Percentiles rank a stretch among this genome's conserved stretches.
Conservation (phyloP, 2,113 vertebrate species). For the Seriola dumerili region DNA sequence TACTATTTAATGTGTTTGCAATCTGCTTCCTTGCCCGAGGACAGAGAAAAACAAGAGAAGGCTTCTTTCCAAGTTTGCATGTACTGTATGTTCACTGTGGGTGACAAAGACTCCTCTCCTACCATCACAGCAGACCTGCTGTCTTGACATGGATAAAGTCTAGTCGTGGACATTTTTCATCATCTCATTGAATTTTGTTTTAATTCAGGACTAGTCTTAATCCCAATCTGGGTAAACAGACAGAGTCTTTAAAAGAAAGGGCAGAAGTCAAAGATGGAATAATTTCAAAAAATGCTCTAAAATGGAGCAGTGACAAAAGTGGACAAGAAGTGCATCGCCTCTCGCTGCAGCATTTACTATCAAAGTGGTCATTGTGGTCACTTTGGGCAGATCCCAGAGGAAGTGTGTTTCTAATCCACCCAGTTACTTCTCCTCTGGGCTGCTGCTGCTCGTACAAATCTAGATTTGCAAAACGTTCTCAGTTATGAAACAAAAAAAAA, state of each 20-base stretch:
- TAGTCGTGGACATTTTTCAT: slow-evolving; percentile 12
- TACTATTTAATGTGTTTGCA: slow-evolving; percentile 74
- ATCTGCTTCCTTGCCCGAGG: slow-evolving; percentile 75
- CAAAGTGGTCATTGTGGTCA: slow-evolving; percentile 42
- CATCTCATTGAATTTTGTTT: slow-evolving; percentile 4
- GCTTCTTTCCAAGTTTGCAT: slow-evolving; percentile 39
- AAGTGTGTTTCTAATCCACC: slow-evolving; percentile 48
- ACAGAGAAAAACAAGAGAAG: slow-evolving; percentile 50
- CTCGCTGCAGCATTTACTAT: slow-evolving; percentile 28
- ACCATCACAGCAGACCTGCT: slow-evolving; percentile 20
- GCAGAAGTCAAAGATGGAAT: slow-evolving; percentile 2
- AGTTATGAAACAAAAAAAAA: slow-evolving; percentile 34
- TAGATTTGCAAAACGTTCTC: not conserved
- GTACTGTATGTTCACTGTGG: slow-evolving; percentile 10
- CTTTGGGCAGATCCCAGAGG: slow-evolving; percentile 50
- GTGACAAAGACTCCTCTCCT: slow-evolving; percentile 1
- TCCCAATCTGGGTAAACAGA: not conserved
- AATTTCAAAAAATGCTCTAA: slow-evolving; percentile 10
- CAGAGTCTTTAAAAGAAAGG: slow-evolving; percentile 13
- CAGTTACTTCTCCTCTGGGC: slow-evolving; percentile 15
- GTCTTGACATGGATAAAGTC: slow-evolving; percentile 1
- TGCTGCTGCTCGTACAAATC: not conserved
- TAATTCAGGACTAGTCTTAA: not conserved
- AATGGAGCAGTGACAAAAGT: not conserved
- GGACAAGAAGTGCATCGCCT: not conserved